Percentiles rank a stretch among this genome's conserved stretches.
Evolutionary conservation across 1,140 invertebrate species (phyloP).

Genomic region (Globodera ellingtonae): DNA sequence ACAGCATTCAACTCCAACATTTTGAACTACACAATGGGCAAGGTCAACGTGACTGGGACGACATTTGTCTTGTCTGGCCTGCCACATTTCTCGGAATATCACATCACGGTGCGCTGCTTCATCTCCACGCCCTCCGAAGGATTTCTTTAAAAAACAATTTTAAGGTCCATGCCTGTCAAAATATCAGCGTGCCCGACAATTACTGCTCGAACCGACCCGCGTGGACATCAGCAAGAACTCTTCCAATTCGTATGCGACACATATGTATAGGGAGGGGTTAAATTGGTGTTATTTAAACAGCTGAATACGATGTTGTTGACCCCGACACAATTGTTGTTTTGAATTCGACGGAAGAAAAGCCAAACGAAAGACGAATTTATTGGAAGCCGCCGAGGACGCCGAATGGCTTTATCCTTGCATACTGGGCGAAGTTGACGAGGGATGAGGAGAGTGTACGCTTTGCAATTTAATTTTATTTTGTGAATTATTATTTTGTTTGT

Average conservation of each 20-base stretch:
- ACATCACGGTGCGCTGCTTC: slow-evolving; percentile 66
- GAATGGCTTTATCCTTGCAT: slow-evolving; percentile 57
- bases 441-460: slow-evolving; percentile 45
- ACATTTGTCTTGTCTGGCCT: slow-evolving; percentile 64
- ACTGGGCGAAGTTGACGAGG: slow-evolving; percentile 43
- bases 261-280: neutral
- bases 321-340: slow-evolving; percentile 36
- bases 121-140: slow-evolving; percentile 30
- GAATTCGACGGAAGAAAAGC: slow-evolving; percentile 34
- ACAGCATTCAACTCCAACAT: slow-evolving; percentile 4
- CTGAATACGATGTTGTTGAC: slow-evolving; percentile 53
- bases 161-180: slow-evolving; percentile 55
- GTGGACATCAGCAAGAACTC: slow-evolving; percentile 42
- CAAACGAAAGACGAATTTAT: slow-evolving; percentile 35
- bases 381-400: slow-evolving; percentile 52
- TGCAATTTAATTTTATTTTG: neutral
- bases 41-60: slow-evolving; percentile 52
- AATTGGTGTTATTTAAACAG: slow-evolving; percentile 22
- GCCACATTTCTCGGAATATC: slow-evolving; percentile 69
- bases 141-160: slow-evolving; percentile 13
- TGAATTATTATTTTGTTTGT: too few relatives aligned
- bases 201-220: slow-evolving; percentile 41
- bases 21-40: slow-evolving; percentile 36
- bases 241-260: slow-evolving; percentile 42
- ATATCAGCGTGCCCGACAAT: slow-evolving; percentile 42